These are phyloP conservation scores for Enteromius thamalakanensis DNA, from an alignment of 2,797 vertebrate species.

Conservation along the genomic window DNA sequence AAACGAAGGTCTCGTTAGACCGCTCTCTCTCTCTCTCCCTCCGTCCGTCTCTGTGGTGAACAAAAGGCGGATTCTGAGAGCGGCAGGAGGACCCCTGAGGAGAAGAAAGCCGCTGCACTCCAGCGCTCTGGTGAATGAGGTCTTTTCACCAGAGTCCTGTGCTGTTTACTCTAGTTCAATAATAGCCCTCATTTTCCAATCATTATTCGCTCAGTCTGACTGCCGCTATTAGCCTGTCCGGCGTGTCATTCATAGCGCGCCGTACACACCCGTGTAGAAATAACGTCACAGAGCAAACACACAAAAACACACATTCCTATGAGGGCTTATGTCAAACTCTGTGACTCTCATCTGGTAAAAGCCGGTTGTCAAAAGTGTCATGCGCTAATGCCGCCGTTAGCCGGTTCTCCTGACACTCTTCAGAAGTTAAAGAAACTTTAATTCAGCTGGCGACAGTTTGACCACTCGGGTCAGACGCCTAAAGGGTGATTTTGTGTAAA, in stretches of 20 bases:
- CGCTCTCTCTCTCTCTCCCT: constrained; percentile 70
- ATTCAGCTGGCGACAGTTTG: neutral
- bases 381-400: neutral
- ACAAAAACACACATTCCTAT: constrained; percentile 16
- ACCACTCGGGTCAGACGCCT: neutral
- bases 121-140: constrained; percentile 75
- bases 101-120: constrained; percentile 79
- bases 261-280: constrained; percentile 52
- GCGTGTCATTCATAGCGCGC: constrained; percentile 62
- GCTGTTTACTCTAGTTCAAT: constrained; percentile 84
- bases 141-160: constrained; percentile 80
- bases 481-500: constrained; percentile 1
- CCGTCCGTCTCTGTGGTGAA: constrained; percentile 64
- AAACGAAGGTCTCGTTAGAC: neutral
- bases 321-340: constrained; percentile 36
- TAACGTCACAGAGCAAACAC: constrained; percentile 33
- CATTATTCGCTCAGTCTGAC: constrained; percentile 82
- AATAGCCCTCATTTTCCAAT: constrained; percentile 84
- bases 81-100: constrained; percentile 78
- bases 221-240: constrained; percentile 68
- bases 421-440: constrained; percentile 28
- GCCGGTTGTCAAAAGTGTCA: constrained; percentile 28
- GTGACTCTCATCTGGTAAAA: constrained; percentile 42
- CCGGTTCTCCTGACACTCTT: constrained; percentile 5
- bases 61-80: constrained; percentile 66